These are phyloP conservation scores for Polydrusus pterygomalis DNA, from an alignment of 2,888 invertebrate species.

Conservation along the genomic window DNA sequence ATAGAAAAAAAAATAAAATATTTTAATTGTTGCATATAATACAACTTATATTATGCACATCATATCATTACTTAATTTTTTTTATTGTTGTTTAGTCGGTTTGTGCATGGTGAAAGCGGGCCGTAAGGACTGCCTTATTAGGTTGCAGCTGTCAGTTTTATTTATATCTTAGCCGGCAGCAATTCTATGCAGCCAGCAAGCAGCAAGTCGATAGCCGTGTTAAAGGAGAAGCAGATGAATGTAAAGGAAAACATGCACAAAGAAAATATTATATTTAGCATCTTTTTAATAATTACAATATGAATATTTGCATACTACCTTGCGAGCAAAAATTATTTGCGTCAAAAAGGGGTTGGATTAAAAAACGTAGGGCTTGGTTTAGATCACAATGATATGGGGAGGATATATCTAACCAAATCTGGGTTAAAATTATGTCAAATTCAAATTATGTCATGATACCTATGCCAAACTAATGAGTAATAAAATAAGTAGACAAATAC, in stretches of 20 bases:
- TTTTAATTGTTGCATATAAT: constrained; percentile 10
- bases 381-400: too few species aligned
- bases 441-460: too few species aligned
- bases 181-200: constrained; percentile 27
- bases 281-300: neutral
- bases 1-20: neutral
- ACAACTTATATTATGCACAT: constrained; percentile 3
- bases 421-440: too few species aligned
- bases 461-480: too few species aligned
- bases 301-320: neutral
- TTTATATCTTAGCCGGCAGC: constrained; percentile 59
- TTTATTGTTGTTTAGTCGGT: constrained; percentile 39
- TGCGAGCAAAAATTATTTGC: too few species aligned
- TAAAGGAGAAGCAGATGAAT: constrained; percentile 18
- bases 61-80: constrained; percentile 28
- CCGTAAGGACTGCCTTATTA: constrained; percentile 61
- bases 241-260: constrained; percentile 18
- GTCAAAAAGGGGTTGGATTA: too few species aligned
- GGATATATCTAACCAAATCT: too few species aligned
- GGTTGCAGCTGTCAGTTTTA: constrained; percentile 64
- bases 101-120: constrained; percentile 62
- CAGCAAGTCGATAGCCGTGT: constrained; percentile 32
- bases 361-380: too few species aligned
- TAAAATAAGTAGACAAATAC: too few species aligned
- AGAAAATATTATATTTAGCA: neutral